Conservation (phyloP, 2,888 invertebrate species). For the Anorthoa munda region DNA sequence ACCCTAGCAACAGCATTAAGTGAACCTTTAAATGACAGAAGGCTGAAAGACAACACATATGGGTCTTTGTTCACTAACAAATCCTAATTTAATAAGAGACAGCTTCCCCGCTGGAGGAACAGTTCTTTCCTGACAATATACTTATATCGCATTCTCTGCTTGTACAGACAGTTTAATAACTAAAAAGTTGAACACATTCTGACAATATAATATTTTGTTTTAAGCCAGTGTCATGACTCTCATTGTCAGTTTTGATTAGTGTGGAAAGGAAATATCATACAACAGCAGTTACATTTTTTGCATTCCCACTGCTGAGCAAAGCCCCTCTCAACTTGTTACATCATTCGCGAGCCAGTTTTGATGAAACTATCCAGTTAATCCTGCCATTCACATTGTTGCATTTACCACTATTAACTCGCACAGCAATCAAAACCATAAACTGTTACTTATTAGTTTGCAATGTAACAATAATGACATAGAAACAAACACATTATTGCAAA, state of each 20-base stretch:
- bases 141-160: no score
- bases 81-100: no score
- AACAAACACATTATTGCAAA: not conserved
- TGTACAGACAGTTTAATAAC: no score
- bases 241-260: not conserved
- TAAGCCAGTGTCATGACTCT: not conserved
- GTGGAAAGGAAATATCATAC: not conserved
- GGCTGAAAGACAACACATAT: no score
- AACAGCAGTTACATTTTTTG: not conserved
- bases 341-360: not conserved
- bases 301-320: not conserved
- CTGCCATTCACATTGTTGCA: not conserved
- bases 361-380: not conserved
- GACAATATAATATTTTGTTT: not conserved
- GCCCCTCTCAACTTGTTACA: not conserved
- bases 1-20: no score
- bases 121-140: no score
- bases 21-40: no score
- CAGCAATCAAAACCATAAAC: slow-evolving; percentile 2
- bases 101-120: no score
- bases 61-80: no score
- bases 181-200: not conserved
- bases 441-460: not conserved
- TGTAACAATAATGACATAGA: not conserved
- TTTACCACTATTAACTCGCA: slow-evolving; percentile 2